Percentiles rank a stretch among this genome's conserved stretches.
Evolutionary conservation across 2,888 invertebrate species (phyloP).

Genomic region (Andrena fulva): DNA sequence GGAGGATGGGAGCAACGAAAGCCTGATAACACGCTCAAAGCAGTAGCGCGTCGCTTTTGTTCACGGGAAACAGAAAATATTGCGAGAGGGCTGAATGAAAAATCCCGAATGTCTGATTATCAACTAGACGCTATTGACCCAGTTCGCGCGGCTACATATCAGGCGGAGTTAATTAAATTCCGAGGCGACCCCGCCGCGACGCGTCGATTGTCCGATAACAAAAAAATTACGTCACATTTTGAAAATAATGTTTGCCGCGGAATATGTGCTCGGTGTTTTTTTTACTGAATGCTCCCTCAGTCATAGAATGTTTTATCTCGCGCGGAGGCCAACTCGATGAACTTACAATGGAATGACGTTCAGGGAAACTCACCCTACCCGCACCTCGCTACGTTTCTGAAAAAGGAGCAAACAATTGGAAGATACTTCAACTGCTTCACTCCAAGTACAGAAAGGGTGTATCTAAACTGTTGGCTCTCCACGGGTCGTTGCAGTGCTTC

Average conservation of each 20-base stretch:
- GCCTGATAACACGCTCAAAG: slow-evolving; percentile 42
- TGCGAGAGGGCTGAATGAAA: slow-evolving; percentile 14
- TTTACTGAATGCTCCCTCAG: no score
- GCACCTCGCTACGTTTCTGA: neutral
- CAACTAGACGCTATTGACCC: slow-evolving; percentile 3
- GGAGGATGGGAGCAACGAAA: slow-evolving; percentile 18
- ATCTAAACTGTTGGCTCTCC: neutral
- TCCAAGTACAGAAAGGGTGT: neutral
- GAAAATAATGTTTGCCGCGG: neutral
- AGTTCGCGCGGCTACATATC: neutral
- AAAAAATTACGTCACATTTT: neutral
- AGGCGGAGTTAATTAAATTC: slow-evolving; percentile 10
- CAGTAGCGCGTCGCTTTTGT: slow-evolving; percentile 40
- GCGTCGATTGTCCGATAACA: neutral
- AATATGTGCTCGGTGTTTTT: no score
- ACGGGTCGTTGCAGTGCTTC: neutral
- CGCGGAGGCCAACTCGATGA: neutral
- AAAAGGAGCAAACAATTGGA: neutral
- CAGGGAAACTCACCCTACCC: neutral
- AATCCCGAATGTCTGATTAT: slow-evolving; percentile 5
- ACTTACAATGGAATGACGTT: neutral
- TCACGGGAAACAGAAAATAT: slow-evolving; percentile 36
- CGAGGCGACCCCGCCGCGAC: no score
- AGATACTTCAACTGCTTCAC: neutral
- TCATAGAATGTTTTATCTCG: neutral